Evolutionary conservation across 2,113 vertebrate genomes (phyloP).

Genomic region (Mormyrus iriodes): DNA sequence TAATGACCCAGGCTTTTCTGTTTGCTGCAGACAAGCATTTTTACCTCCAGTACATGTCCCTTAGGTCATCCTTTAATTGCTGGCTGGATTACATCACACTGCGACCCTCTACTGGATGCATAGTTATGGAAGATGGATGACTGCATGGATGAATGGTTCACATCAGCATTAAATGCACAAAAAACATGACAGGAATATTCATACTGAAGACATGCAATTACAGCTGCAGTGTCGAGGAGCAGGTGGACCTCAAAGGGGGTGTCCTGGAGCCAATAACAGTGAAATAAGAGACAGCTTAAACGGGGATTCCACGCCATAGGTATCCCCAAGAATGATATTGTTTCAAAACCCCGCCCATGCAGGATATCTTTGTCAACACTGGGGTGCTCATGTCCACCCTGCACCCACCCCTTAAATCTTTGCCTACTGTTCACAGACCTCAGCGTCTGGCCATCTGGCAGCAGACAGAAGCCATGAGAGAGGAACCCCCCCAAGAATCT

Average conservation of each 20-base stretch:
- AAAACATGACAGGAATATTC: not conserved
- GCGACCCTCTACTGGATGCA: not conserved
- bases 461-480: not conserved
- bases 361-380: not conserved
- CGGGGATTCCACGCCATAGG: not conserved
- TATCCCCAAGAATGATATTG: not conserved
- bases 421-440: not conserved
- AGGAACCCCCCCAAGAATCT: not conserved
- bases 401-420: not conserved
- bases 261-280: not conserved
- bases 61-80: not conserved
- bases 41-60: not conserved
- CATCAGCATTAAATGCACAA: not conserved
- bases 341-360: not conserved
- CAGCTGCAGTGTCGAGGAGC: not conserved
- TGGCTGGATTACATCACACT: not conserved
- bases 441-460: not conserved
- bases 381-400: not conserved
- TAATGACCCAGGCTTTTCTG: not conserved
- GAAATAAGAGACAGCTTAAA: not conserved
- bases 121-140: slow-evolving; percentile 16
- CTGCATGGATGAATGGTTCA: not conserved
- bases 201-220: not conserved
- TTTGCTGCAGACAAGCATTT: slow-evolving; percentile 13
- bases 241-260: not conserved